Evolutionary conservation across 2,113 vertebrate genomes (phyloP).

Genomic region (Elephas maximus): DNA sequence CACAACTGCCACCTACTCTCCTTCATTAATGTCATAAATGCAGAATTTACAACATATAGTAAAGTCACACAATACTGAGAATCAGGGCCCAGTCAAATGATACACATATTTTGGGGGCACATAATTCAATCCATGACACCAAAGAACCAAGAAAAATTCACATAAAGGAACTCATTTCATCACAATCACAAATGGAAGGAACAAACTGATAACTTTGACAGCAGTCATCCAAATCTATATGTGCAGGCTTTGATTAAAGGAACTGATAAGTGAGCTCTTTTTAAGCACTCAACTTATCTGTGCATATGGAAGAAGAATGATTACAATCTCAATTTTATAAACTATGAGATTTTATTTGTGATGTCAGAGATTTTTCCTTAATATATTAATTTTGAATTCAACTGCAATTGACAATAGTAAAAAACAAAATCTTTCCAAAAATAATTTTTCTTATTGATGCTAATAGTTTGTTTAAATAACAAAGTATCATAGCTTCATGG

Average conservation of each 20-base stretch:
- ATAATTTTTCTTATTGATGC: background rate
- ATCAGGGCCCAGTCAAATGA: too few relatives aligned
- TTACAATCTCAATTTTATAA: background rate
- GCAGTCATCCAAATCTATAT: background rate
- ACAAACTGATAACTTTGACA: background rate
- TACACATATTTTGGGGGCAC: too few relatives aligned
- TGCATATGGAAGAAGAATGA: background rate
- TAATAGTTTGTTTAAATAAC: background rate
- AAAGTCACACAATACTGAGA: too few relatives aligned
- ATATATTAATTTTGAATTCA: background rate
- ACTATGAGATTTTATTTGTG: background rate
- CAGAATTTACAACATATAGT: too few relatives aligned
- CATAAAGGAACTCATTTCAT: too few relatives aligned
- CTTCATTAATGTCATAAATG: too few relatives aligned
- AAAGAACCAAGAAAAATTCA: too few relatives aligned
- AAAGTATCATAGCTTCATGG: background rate
- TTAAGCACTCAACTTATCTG: background rate
- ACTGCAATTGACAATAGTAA: background rate
- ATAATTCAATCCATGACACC: too few relatives aligned
- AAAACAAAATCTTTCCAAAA: background rate
- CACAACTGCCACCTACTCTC: too few relatives aligned
- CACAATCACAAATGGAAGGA: background rate
- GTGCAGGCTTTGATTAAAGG: background rate
- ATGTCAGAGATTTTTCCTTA: background rate
- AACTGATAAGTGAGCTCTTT: background rate